Evolutionary conservation across 2,888 invertebrate species (phyloP).

Genomic region (Drosophila acutilabella): DNA sequence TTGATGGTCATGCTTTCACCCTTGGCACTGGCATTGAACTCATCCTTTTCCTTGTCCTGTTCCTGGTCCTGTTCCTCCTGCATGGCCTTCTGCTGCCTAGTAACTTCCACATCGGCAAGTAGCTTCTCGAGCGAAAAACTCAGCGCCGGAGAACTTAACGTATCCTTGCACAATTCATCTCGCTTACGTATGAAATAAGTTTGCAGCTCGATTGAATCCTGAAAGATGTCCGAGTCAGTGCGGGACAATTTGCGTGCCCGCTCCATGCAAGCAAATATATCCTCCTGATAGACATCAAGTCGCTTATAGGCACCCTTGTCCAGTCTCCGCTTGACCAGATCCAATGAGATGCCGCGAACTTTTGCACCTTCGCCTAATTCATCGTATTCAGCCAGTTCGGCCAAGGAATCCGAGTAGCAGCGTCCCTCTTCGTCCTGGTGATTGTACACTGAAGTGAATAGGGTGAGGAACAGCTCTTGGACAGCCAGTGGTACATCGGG

Average conservation of each 20-base stretch:
- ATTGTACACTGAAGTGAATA: slow-evolving; percentile 97
- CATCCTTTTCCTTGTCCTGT: slow-evolving; percentile 85
- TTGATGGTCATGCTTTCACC: slow-evolving; percentile 90
- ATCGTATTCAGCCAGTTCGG: slow-evolving; percentile 96
- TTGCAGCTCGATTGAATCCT: slow-evolving; percentile 97
- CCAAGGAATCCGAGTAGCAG: slow-evolving; percentile 98
- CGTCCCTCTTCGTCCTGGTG: slow-evolving; percentile 98
- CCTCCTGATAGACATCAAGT: slow-evolving; percentile 97
- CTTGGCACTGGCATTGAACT: slow-evolving; percentile 83
- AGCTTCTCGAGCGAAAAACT: slow-evolving; percentile 92
- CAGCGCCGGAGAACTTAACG: slow-evolving; percentile 94
- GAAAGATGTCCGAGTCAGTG: slow-evolving; percentile 97
- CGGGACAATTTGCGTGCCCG: slow-evolving; percentile 94
- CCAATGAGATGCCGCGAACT: slow-evolving; percentile 93
- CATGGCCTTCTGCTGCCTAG: slow-evolving; percentile 90
- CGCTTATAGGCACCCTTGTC: slow-evolving; percentile 97
- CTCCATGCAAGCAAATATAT: slow-evolving; percentile 97
- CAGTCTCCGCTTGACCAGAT: slow-evolving; percentile 95
- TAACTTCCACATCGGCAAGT: slow-evolving; percentile 90
- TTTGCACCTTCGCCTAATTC: slow-evolving; percentile 87
- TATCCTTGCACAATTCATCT: slow-evolving; percentile 90
- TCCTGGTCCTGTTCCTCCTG: slow-evolving; percentile 93
- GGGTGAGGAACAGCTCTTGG: slow-evolving; percentile 94
- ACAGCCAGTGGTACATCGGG: slow-evolving; percentile 96
- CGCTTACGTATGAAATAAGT: slow-evolving; percentile 93